Evolutionary conservation across 2,113 vertebrate species (phyloP).

Genomic region (Mustela nigripes): DNA sequence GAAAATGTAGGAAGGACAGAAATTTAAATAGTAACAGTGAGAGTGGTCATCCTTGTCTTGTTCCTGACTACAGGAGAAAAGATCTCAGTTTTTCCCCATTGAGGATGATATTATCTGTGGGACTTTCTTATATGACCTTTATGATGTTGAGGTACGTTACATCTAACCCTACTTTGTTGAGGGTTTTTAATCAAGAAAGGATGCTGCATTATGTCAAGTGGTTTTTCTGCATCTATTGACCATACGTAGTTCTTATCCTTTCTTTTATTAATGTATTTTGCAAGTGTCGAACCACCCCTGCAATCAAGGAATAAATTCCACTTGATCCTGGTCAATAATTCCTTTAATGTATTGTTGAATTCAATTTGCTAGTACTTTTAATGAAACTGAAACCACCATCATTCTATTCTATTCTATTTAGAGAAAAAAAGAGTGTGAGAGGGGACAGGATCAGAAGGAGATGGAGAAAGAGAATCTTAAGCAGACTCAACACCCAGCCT

Average conservation of each 20-base stretch:
- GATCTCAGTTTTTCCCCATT: not conserved
- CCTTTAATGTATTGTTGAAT: not conserved
- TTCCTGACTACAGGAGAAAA: not conserved
- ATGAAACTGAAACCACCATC: not conserved
- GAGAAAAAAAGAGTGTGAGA: not conserved
- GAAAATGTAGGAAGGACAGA: not conserved
- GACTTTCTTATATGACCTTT: not conserved
- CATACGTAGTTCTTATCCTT: not conserved
- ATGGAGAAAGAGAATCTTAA: not conserved
- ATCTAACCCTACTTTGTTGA: not conserved
- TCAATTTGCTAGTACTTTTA: not conserved
- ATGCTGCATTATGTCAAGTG: not conserved
- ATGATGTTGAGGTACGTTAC: not conserved
- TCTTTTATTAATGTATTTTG: not conserved
- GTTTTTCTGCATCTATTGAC: not conserved
- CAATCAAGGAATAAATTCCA: not conserved
- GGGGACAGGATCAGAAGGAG: not conserved
- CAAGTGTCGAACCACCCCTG: not conserved
- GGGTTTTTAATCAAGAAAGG: not conserved
- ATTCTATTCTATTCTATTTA: not conserved
- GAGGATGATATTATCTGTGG: not conserved
- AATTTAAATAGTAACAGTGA: not conserved
- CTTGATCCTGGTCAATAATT: not conserved
- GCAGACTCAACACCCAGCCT: not conserved
- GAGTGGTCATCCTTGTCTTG: not conserved